Conservation (phyloP, 2,888 invertebrate genomes). For the Metallyticus violacea region DNA sequence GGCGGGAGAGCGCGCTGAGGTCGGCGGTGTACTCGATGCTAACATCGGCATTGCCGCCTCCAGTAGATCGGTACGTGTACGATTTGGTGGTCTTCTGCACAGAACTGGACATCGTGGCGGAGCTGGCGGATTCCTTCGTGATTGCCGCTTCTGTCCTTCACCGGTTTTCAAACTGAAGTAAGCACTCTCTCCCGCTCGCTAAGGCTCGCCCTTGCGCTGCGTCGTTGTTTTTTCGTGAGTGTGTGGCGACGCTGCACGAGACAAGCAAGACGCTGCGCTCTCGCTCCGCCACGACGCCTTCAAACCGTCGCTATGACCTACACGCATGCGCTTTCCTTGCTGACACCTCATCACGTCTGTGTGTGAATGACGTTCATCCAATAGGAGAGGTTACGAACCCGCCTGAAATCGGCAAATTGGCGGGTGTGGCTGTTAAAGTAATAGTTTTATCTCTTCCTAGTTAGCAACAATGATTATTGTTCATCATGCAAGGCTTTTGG, state of each 20-base stretch:
- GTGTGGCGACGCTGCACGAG: background rate
- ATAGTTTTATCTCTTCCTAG: background rate
- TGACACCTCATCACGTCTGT: background rate
- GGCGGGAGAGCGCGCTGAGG: slow-evolving; percentile 89
- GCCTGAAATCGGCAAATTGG: background rate
- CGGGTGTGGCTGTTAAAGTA: background rate
- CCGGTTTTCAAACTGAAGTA: background rate
- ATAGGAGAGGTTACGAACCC: background rate
- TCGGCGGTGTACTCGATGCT: slow-evolving; percentile 94
- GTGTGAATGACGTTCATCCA: no score
- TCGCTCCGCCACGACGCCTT: background rate
- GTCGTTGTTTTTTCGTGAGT: background rate
- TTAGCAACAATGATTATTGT: no score
- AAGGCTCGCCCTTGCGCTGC: background rate
- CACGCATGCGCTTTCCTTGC: background rate
- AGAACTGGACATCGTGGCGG: slow-evolving; percentile 40
- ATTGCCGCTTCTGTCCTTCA: background rate
- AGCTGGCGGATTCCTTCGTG: background rate
- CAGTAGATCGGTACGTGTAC: slow-evolving; percentile 87
- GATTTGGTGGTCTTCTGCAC: slow-evolving; percentile 76
- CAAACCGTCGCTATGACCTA: background rate
- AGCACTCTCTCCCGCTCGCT: background rate
- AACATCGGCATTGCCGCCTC: slow-evolving; percentile 76
- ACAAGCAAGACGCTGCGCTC: background rate
- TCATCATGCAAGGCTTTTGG: background rate